A percentile compares a stretch with the other conserved stretches of the same genome.
phyloP scores from a whole-genome alignment of 2,888 invertebrate species.

The Ommatoiulus sabulosus region DNA sequence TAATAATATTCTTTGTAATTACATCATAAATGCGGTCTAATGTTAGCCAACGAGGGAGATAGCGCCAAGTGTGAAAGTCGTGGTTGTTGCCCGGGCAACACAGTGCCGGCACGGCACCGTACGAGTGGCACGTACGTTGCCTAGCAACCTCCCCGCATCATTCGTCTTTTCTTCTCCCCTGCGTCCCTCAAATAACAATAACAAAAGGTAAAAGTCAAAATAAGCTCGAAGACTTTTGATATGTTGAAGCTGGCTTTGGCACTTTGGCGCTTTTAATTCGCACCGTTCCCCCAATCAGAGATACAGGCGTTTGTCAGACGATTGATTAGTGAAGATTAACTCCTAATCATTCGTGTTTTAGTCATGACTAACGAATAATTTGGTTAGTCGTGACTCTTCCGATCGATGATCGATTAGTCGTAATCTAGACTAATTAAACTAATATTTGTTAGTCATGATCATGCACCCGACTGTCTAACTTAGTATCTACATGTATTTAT shows the following conservation, averaged over 20 bases:
- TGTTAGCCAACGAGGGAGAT: neutral
- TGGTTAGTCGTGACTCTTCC: too few species aligned
- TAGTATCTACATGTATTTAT: too few species aligned
- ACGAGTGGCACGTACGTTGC: neutral
- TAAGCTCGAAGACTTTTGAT: neutral
- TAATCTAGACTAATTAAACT: too few species aligned
- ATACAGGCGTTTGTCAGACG: neutral
- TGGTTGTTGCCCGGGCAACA: constrained; percentile 14
- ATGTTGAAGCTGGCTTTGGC: neutral
- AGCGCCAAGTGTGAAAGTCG: constrained; percentile 21
- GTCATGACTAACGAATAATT: too few species aligned
- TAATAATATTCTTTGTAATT: constrained; percentile 43
- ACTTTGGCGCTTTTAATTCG: neutral
- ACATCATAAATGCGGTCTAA: neutral
- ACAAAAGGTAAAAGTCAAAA: neutral
- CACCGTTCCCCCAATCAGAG: neutral
- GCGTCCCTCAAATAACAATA: constrained; percentile 13
- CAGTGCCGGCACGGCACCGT: neutral
- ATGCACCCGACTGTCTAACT: too few species aligned
- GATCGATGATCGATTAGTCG: too few species aligned
- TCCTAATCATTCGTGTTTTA: too few species aligned
- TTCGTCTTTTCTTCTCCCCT: neutral
- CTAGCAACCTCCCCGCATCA: neutral
- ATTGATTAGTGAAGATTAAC: too few species aligned
- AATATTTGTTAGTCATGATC: too few species aligned